A percentile compares a stretch with the other conserved stretches of the same genome.
These are phyloP conservation scores for Yoshiicerus persimilis DNA, from an alignment of 1,140 invertebrate genomes.

Conservation along the genomic window DNA sequence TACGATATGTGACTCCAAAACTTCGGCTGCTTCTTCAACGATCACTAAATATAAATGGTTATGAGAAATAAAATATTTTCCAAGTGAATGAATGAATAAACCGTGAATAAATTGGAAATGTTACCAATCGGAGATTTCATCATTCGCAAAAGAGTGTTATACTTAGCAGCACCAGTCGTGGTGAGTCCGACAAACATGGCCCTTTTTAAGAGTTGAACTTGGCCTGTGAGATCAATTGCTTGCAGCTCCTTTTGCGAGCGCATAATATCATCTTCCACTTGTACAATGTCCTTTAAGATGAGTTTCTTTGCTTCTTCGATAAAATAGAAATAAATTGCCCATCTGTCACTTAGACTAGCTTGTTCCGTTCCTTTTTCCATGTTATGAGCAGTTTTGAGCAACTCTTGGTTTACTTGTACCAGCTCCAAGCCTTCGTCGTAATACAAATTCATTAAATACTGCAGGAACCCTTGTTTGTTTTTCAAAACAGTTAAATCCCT, in stretches of 20 bases:
- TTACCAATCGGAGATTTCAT: conserved; percentile 54
- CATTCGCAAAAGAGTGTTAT: conserved; percentile 52
- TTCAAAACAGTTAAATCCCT: neutral
- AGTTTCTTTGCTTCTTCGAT: conserved; percentile 7
- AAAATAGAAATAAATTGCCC: conserved; percentile 43
- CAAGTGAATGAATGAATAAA: neutral
- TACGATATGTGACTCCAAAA: conserved; percentile 59
- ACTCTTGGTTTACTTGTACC: neutral
- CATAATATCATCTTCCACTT: neutral
- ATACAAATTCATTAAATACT: neutral
- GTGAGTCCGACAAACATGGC: conserved; percentile 57
- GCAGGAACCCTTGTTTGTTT: neutral
- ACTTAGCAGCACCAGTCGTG: conserved; percentile 59
- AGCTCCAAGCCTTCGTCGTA: neutral
- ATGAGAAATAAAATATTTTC: neutral
- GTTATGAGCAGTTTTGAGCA: neutral
- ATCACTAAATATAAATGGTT: conserved; percentile 50
- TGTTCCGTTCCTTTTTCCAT: neutral
- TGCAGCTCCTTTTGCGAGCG: conserved; percentile 20
- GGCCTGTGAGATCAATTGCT: neutral
- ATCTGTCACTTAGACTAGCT: neutral
- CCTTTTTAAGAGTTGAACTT: conserved; percentile 19
- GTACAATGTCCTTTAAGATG: neutral
- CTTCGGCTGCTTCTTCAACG: conserved; percentile 62
- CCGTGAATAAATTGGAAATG: neutral